These are phyloP conservation scores for Emmelina monodactyla DNA, from an alignment of 2,888 invertebrate genomes.

Conservation along the genomic window DNA sequence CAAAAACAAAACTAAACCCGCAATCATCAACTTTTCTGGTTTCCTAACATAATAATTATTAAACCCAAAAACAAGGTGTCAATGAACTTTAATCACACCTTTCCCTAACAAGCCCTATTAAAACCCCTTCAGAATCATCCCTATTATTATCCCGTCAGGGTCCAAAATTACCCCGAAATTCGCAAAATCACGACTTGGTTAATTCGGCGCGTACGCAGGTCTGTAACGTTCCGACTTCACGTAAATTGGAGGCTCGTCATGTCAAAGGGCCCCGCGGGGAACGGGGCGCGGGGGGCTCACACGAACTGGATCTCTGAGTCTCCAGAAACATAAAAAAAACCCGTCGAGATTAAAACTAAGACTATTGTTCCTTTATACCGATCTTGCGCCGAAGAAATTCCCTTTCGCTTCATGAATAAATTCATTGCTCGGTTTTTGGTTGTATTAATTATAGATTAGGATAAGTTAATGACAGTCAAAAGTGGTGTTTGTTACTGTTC, in stretches of 20 bases:
- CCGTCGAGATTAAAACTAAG: conserved; percentile 52
- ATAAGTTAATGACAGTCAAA: conserved; percentile 20
- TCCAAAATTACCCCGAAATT: too few relatives aligned
- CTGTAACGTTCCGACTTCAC: too few relatives aligned
- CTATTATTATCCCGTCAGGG: too few relatives aligned
- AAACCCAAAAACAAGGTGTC: too few relatives aligned
- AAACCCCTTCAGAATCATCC: too few relatives aligned
- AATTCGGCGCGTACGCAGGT: too few relatives aligned
- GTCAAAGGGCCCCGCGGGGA: conserved; percentile 25
- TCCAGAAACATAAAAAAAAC: conserved; percentile 30
- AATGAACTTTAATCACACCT: too few relatives aligned
- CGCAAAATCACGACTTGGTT: too few relatives aligned
- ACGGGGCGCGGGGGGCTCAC: conserved; percentile 27
- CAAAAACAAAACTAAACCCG: too few relatives aligned
- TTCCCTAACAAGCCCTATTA: too few relatives aligned
- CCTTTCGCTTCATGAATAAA: conserved; percentile 54
- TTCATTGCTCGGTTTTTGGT: conserved; percentile 52
- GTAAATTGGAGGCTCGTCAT: conserved; percentile 20
- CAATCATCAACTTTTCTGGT: too few relatives aligned
- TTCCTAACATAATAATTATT: too few relatives aligned
- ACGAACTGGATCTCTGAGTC: conserved; percentile 42
- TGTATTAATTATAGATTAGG: conserved; percentile 50
- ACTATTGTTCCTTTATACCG: conserved; percentile 56
- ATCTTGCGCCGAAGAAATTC: conserved; percentile 45
- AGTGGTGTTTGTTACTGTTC: conserved; percentile 2